Percentiles rank a stretch among this genome's conserved stretches.
Evolutionary conservation across 2,113 vertebrate species (phyloP).

Genomic region (Microtus pennsylvanicus): DNA sequence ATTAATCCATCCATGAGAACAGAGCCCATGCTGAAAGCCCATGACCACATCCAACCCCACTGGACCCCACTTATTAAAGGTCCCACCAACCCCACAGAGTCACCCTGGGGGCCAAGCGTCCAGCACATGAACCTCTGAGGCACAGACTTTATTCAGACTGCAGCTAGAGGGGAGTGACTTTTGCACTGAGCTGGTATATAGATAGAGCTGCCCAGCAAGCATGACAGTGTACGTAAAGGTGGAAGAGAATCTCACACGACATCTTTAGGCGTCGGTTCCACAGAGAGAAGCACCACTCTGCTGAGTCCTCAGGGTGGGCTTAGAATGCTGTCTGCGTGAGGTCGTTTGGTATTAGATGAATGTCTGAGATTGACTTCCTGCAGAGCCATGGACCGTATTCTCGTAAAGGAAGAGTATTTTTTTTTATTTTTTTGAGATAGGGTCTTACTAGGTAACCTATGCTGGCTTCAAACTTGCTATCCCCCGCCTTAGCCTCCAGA

Average conservation of each 20-base stretch:
- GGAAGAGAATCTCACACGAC: neutral
- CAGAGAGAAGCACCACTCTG: neutral
- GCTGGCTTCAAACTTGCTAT: neutral
- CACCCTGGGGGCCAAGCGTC: neutral
- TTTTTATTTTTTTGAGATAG: neutral
- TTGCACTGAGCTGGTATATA: neutral
- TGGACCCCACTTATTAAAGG: neutral
- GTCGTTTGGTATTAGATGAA: neutral
- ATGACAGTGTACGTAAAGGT: no score
- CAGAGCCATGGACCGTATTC: neutral
- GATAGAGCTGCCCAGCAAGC: neutral
- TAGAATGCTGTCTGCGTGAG: neutral
- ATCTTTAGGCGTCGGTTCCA: neutral
- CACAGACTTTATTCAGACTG: neutral
- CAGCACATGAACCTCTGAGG: accelerated
- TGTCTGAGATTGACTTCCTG: neutral
- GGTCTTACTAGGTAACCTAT: neutral
- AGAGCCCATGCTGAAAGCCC: no score
- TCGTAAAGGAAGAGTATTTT: neutral
- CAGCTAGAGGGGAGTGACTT: neutral
- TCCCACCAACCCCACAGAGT: neutral
- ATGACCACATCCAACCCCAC: neutral
- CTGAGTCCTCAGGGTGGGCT: no score
- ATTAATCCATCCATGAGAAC: neutral
- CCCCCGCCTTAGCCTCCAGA: neutral